Conservation (phyloP, 2,797 vertebrate species). For the Nannoperca australis region DNA sequence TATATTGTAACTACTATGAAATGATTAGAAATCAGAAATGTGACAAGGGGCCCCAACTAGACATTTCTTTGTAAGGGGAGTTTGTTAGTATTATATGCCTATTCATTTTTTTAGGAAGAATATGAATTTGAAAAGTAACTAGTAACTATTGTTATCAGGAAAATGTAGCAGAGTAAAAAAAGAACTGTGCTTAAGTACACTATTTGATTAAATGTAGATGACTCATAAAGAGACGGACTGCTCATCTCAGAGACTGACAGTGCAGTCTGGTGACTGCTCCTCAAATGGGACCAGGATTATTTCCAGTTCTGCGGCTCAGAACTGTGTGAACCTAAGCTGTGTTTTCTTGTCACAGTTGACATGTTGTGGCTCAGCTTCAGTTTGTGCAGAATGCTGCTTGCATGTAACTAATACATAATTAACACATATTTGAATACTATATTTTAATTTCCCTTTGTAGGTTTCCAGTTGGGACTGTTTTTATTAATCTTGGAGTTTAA, state of each 20-base stretch:
- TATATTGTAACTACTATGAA: no score
- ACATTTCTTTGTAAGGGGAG: not conserved
- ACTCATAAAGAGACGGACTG: not conserved
- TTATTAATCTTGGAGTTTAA: not conserved
- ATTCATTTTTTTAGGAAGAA: not conserved
- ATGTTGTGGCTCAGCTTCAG: not conserved
- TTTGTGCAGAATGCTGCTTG: slow-evolving; percentile 14
- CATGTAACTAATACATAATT: slow-evolving; percentile 8
- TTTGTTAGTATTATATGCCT: not conserved
- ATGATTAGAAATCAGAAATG: not conserved
- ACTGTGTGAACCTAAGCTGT: slow-evolving; percentile 14
- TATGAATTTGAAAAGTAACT: not conserved
- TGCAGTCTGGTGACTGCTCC: slow-evolving; percentile 21
- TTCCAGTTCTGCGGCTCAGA: slow-evolving; percentile 6
- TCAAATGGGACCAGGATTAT: slow-evolving; percentile 17
- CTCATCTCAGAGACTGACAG: not conserved
- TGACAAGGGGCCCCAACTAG: not conserved
- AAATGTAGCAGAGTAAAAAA: not conserved
- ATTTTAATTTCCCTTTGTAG: not conserved
- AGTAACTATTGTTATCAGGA: not conserved
- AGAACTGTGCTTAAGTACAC: not conserved
- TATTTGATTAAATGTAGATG: not conserved
- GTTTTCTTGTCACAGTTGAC: slow-evolving; percentile 25
- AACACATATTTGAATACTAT: not conserved
- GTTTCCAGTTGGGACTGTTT: not conserved